phyloP scores from a whole-genome alignment of 2,797 vertebrate species.

The Pangasius krempfi region DNA sequence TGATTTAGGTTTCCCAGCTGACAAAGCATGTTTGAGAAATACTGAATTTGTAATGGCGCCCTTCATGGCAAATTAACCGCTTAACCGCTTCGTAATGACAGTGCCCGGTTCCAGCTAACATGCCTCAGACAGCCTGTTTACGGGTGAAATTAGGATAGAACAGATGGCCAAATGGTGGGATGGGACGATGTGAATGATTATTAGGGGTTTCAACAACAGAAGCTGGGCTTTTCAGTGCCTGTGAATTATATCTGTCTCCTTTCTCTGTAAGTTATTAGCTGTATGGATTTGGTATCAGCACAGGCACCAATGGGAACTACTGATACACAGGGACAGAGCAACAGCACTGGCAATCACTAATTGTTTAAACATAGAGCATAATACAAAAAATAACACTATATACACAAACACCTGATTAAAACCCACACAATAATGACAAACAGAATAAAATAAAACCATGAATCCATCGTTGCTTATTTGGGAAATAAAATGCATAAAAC shows the following conservation, averaged over 20 bases:
- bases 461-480: not conserved
- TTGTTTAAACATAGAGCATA: not conserved
- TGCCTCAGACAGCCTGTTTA: constrained; percentile 62
- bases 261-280: constrained; percentile 32
- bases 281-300: not conserved
- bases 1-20: not conserved
- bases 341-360: not conserved
- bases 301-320: not conserved
- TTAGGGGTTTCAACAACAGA: constrained; percentile 67
- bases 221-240: constrained; percentile 58
- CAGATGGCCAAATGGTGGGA: constrained; percentile 68
- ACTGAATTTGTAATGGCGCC: constrained; percentile 13
- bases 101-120: constrained; percentile 17
- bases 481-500: not conserved
- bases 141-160: constrained; percentile 68
- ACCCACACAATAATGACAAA: not conserved
- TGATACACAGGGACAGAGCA: not conserved
- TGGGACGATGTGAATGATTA: constrained; percentile 60
- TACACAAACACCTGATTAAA: not conserved
- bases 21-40: constrained; percentile 11
- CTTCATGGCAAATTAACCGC: constrained; percentile 25
- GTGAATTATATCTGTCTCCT: constrained; percentile 63
- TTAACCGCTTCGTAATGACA: constrained; percentile 33
- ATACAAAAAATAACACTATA: not conserved
- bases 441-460: not conserved